phyloP scores from a whole-genome alignment of 2,888 invertebrate genomes.

The Laothoe populi region DNA sequence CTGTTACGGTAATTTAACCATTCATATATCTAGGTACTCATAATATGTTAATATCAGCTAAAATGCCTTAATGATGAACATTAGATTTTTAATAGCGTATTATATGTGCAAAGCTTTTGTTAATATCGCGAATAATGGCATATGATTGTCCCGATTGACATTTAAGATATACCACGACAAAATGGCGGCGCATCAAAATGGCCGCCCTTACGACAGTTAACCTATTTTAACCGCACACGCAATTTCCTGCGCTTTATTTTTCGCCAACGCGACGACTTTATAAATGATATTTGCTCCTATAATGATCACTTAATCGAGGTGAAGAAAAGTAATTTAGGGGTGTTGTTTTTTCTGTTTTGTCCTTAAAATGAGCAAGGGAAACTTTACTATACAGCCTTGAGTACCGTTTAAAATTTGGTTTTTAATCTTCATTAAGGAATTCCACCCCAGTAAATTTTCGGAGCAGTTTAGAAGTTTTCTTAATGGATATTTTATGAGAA shows the following conservation, averaged over 20 bases:
- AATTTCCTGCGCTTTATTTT: conserved; percentile 73
- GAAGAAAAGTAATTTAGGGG: conserved; percentile 66
- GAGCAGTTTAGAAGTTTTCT: conserved; percentile 8
- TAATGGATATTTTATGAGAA: neutral
- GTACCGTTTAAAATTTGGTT: conserved; percentile 17
- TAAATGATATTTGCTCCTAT: conserved; percentile 69
- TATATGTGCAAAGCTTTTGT: neutral
- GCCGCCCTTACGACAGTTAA: conserved; percentile 51
- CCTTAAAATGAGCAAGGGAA: conserved; percentile 31
- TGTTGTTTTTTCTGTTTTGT: conserved; percentile 44
- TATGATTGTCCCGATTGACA: conserved; percentile 18
- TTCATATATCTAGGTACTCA: neutral
- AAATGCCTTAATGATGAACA: neutral
- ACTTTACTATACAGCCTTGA: conserved; percentile 12
- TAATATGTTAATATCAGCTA: neutral
- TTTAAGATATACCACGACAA: conserved; percentile 39
- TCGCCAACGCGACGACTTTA: conserved; percentile 53
- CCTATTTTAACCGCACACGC: conserved; percentile 64
- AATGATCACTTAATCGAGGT: conserved; percentile 77
- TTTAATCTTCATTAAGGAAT: conserved; percentile 21
- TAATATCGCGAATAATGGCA: neutral
- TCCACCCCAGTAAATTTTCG: neutral
- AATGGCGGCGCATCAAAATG: conserved; percentile 46
- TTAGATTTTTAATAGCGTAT: neutral
- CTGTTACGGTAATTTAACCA: neutral